Percentiles rank a stretch among this genome's conserved stretches.
These are phyloP conservation scores for Bombylius major DNA, from an alignment of 2,888 invertebrate species.

Conservation along the genomic window DNA sequence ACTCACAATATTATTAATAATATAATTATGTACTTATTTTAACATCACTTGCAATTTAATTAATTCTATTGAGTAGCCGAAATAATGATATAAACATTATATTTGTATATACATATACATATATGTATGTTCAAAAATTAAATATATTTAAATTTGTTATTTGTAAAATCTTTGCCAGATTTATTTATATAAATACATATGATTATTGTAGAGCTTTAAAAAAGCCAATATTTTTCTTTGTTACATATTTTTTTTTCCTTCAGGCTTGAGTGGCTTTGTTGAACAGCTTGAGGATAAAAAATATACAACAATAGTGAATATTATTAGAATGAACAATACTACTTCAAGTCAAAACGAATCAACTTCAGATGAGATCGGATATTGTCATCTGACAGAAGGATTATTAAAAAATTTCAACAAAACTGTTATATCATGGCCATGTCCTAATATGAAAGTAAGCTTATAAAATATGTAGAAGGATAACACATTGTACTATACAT, in stretches of 20 bases:
- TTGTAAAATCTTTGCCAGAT: no score
- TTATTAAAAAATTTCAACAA: constrained; percentile 32
- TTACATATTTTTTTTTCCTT: constrained; percentile 6
- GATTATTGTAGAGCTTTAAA: no score
- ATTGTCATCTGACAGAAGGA: constrained; percentile 32
- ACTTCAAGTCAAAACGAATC: neutral
- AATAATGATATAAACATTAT: no score
- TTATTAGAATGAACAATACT: constrained; percentile 25
- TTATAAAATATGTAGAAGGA: neutral
- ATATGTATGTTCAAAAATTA: no score
- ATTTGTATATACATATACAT: no score
- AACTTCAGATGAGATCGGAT: constrained; percentile 17
- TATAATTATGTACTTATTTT: no score
- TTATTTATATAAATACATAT: no score
- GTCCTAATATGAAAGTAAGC: constrained; percentile 36
- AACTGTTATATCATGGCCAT: constrained; percentile 34
- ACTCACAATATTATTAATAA: no score
- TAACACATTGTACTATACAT: neutral
- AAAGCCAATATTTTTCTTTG: no score
- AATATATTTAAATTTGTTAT: no score
- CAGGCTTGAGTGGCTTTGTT: constrained; percentile 35
- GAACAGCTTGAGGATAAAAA: constrained; percentile 32
- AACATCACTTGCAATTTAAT: no score
- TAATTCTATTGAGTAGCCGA: no score
- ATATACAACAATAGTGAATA: constrained; percentile 33